These are phyloP conservation scores for Channa argus DNA, from an alignment of 2,113 vertebrate species.

Conservation along the genomic window DNA sequence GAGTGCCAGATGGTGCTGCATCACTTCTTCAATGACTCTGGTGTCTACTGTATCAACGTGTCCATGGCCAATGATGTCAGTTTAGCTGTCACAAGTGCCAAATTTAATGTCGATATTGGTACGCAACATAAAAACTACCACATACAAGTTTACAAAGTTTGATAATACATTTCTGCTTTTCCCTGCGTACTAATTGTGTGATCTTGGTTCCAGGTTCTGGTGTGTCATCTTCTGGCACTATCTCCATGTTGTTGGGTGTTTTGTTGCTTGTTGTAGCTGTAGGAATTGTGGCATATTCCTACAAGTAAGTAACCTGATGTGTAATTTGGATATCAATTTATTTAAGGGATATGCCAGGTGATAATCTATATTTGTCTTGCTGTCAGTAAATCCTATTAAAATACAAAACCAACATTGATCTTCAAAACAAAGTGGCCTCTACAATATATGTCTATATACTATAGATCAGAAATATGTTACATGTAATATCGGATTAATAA, in stretches of 20 bases:
- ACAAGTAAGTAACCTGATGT: constrained; percentile 81
- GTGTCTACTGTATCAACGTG: constrained; percentile 93
- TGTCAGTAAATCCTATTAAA: background rate
- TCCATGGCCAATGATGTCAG: constrained; percentile 90
- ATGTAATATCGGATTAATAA: too few relatives aligned
- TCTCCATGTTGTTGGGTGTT: constrained; percentile 80
- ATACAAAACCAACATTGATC: too few relatives aligned
- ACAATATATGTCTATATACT: too few relatives aligned
- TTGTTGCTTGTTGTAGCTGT: constrained; percentile 77
- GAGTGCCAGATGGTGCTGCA: constrained; percentile 89
- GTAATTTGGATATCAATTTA: background rate
- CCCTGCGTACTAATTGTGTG: background rate
- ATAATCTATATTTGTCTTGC: background rate
- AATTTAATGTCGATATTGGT: constrained; percentile 85
- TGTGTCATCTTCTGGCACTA: constrained; percentile 62
- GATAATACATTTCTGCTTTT: background rate
- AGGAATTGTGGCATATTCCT: constrained; percentile 80
- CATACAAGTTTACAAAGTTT: fast-evolving
- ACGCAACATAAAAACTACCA: background rate
- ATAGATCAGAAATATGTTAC: too few relatives aligned
- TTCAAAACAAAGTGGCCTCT: too few relatives aligned
- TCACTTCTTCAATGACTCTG: constrained; percentile 88
- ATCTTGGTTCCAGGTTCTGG: constrained; percentile 69
- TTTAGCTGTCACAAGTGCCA: constrained; percentile 88
- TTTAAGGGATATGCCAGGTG: too few relatives aligned